A percentile compares a stretch with the other conserved stretches of the same genome.
Evolutionary conservation across 2,888 invertebrate genomes (phyloP).

Genomic region (Lepidocyrtinus sp.): DNA sequence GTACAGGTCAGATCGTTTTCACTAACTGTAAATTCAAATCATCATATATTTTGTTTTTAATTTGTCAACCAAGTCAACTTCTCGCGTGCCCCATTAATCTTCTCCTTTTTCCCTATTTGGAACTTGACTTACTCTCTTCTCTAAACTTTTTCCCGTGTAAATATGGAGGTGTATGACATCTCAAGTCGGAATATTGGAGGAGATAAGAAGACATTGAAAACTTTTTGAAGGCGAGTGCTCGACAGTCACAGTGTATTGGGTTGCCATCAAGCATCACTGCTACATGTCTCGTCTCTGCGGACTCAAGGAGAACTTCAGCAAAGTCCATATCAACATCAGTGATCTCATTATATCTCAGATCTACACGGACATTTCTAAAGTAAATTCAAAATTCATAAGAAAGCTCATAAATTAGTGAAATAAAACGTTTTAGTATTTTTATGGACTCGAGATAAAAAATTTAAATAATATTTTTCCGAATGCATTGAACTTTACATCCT

Average conservation of each 20-base stretch:
- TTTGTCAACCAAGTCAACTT: neutral
- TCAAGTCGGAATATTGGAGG: conserved; percentile 72
- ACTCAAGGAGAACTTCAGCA: conserved; percentile 53
- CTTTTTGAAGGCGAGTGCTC: conserved; percentile 71
- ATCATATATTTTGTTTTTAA: neutral
- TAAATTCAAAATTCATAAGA: neutral
- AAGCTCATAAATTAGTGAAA: neutral
- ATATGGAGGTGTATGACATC: conserved; percentile 72
- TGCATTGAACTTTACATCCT: no score
- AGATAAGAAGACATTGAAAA: conserved; percentile 53
- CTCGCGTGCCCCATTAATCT: no score
- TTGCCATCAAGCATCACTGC: conserved; percentile 76
- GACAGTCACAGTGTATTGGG: conserved; percentile 79
- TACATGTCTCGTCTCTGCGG: conserved; percentile 68
- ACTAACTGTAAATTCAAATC: conserved; percentile 42
- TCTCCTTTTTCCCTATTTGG: no score
- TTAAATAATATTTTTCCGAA: no score
- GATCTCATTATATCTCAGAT: conserved; percentile 79
- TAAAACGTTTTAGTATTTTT: conserved; percentile 8
- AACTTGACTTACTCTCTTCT: conserved; percentile 48
- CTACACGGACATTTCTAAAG: conserved; percentile 73
- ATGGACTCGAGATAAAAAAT: no score
- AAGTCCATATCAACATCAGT: conserved; percentile 66
- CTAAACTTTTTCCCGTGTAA: conserved; percentile 50
- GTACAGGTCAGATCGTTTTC: conserved; percentile 59